A percentile compares a stretch with the other conserved stretches of the same genome.
phyloP scores from a whole-genome alignment of 2,113 vertebrate species.

The Hydropotes inermis region DNA sequence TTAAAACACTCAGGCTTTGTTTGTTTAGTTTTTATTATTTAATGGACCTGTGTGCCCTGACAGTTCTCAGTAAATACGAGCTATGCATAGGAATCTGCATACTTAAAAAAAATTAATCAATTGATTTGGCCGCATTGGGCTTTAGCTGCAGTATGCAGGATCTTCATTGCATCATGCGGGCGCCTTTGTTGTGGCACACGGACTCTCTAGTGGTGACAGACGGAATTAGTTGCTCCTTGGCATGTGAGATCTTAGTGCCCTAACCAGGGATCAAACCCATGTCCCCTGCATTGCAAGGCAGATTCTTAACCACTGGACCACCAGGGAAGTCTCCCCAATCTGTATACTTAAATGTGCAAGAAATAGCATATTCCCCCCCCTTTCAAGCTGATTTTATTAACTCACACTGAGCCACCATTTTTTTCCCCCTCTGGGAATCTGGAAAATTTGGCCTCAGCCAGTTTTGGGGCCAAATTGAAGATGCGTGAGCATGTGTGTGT shows the following conservation, averaged over 20 bases:
- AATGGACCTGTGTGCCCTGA: background rate
- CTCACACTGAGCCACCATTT: background rate
- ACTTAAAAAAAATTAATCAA: background rate
- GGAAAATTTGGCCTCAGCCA: background rate
- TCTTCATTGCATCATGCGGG: background rate
- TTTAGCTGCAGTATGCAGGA: background rate
- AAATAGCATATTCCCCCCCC: background rate
- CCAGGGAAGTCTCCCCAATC: background rate
- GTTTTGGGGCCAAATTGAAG: background rate
- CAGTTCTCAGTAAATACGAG: background rate
- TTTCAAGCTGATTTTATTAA: background rate
- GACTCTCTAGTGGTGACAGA: background rate
- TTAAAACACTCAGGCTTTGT: background rate
- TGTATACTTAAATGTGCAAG: background rate
- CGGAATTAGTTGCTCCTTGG: background rate
- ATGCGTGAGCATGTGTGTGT: rapidly evolving
- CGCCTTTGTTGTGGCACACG: rapidly evolving
- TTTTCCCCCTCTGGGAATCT: background rate
- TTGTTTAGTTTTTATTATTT: background rate
- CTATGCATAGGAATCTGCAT: background rate
- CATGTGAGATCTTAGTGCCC: background rate
- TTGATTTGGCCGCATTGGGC: rapidly evolving
- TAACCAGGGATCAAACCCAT: background rate
- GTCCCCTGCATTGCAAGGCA: background rate
- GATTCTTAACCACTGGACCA: background rate